Base-by-base conservation (phyloP, 2,797 vertebrate species). In the Molossus alvarezi region DNA sequence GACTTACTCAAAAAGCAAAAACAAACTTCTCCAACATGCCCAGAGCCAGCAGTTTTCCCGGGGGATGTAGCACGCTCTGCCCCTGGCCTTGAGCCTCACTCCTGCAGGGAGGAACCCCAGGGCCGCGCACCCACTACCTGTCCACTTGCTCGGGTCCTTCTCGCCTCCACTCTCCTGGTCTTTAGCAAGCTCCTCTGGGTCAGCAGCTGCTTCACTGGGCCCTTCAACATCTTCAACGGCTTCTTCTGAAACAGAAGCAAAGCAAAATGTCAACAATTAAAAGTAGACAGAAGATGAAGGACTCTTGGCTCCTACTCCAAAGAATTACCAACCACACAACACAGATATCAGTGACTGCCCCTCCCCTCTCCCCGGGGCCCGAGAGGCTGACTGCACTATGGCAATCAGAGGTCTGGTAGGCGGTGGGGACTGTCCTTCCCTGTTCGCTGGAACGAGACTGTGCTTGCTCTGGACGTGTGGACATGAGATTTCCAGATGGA, bases 161-260 rank as follows among this genome's bases (percentile, higher is more conserved):
- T 99, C 99, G 97, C 99, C 98, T 98, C 99, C 99, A 98, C 99
- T 98, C 98, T 99, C 99, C 98, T 99, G 99, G 97, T 99, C 99
- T 99, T 99, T 99, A 97, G 99, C 98, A 98, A 99, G 99, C 98
- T 99, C 99, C 98, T 99, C 99, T 97, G 99, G 99, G 97, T 99
- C 99, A 94, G 98, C 99, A 84, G 98, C 98, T 94, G 99, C 98
- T 98, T 99, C 99, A 97, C 96, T 99, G 98, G 99, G 99, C 98
- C 99, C 99, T 98, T 99, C 99, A 95, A 99, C 99, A 99, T 99
- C 99, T 99, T 99, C 99, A 97, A 97, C 98, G 97, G 99, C 98
- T 98, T 99, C 99, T 98, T 99, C 99, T 99, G 99, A 95, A 98
- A 98, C 0, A 88, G 51, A 82, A 94, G 57, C 93, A 76, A 84